Evolutionary conservation across 2,113 vertebrate species (phyloP).

Genomic region (Brevimyrus niger): DNA sequence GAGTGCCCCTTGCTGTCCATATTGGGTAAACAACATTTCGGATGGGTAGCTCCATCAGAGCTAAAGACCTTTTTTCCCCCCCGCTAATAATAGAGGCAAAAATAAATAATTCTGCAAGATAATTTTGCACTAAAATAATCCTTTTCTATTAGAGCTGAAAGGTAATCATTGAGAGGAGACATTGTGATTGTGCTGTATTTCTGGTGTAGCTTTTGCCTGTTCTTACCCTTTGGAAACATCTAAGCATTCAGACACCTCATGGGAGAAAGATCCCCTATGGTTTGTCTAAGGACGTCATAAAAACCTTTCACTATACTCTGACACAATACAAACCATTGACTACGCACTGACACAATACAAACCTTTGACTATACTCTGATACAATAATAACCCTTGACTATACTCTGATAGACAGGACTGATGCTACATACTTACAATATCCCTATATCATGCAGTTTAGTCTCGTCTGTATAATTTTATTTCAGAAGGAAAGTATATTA

Average conservation of each 20-base stretch:
- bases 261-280: not conserved
- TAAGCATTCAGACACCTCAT: not conserved
- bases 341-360: not conserved
- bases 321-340: not conserved
- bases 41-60: not conserved
- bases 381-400: not conserved
- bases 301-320: not conserved
- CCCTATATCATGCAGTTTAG: not conserved
- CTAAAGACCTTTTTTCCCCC: not conserved
- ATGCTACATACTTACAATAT: not conserved
- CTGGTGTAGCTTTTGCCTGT: not conserved
- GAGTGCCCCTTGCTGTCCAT: slow-evolving; percentile 52
- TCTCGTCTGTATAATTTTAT: not conserved
- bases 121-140: not conserved
- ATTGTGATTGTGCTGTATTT: not conserved
- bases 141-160: not conserved
- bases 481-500: not conserved
- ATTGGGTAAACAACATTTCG: not conserved
- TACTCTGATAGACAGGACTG: not conserved
- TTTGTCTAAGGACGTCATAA: not conserved
- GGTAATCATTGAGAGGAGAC: not conserved
- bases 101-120: not conserved
- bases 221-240: not conserved
- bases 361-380: not conserved
- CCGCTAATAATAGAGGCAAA: not conserved